Evolutionary conservation across 2,888 invertebrate genomes (phyloP).

Genomic region (Coelinius sp.): DNA sequence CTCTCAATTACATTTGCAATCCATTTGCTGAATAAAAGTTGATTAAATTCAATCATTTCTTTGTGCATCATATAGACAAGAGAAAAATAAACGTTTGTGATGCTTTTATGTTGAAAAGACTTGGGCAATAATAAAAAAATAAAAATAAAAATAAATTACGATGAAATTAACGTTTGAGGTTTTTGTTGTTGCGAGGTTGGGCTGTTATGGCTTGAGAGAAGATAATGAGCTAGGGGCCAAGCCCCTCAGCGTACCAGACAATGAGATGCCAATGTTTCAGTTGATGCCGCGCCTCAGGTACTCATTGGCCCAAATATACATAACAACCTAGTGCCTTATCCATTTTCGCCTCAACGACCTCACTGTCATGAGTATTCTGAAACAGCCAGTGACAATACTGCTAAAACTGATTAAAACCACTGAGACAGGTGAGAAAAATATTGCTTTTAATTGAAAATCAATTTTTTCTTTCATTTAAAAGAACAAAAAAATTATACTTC

Average conservation of each 20-base stretch:
- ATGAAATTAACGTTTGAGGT: neutral
- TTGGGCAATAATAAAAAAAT: neutral
- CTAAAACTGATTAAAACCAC: neutral
- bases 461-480: too few species aligned
- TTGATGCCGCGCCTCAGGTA: conserved; percentile 17
- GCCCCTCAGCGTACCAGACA: conserved; percentile 4
- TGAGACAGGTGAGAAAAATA: neutral
- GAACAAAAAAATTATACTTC: too few species aligned
- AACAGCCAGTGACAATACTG: neutral
- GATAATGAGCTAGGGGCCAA: conserved; percentile 37
- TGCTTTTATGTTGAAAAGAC: neutral
- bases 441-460: too few species aligned
- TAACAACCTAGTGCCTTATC: conserved; percentile 13
- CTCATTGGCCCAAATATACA: conserved; percentile 20
- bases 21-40: neutral
- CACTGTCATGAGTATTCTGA: neutral
- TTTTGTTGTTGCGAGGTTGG: conserved; percentile 9
- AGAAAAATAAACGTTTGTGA: neutral
- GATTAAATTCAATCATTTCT: neutral
- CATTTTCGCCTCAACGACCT: neutral
- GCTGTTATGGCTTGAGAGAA: conserved; percentile 9
- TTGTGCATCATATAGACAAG: too few species aligned
- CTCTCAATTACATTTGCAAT: neutral
- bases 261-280: conserved; percentile 12
- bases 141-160: neutral